A percentile compares a stretch with the other conserved stretches of the same genome.
Conservation (phyloP, 2,888 invertebrate genomes). For the Candidula unifasciata region DNA sequence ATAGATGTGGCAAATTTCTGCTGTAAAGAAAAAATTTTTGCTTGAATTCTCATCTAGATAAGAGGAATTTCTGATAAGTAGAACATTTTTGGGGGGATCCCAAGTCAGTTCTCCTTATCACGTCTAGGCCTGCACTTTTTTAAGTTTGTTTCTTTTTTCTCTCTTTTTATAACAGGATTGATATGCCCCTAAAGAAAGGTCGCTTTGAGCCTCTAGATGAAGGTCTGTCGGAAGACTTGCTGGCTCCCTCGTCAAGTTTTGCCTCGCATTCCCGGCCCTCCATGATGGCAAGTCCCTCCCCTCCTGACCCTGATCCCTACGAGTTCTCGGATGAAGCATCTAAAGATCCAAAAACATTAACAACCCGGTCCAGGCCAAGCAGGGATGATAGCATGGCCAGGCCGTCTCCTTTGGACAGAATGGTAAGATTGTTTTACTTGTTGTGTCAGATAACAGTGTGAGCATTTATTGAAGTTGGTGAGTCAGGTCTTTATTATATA, state of each 20-base stretch:
- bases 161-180: slow-evolving; percentile 82
- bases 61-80: no score
- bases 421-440: slow-evolving; percentile 49
- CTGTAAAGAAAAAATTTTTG: no score
- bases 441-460: no score
- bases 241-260: slow-evolving; percentile 48
- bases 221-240: slow-evolving; percentile 45
- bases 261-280: slow-evolving; percentile 61
- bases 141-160: not conserved
- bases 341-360: slow-evolving; percentile 57
- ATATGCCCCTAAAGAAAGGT: slow-evolving; percentile 91
- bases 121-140: no score
- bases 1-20: no score
- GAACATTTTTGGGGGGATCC: no score
- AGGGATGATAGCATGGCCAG: slow-evolving; percentile 70
- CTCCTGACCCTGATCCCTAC: slow-evolving; percentile 83
- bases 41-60: no score
- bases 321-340: slow-evolving; percentile 84
- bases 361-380: slow-evolving; percentile 59
- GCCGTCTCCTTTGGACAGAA: slow-evolving; percentile 62
- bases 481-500: not conserved
- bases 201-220: slow-evolving; percentile 59
- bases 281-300: slow-evolving; percentile 75
- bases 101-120: no score
- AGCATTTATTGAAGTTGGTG: not conserved